A percentile compares a stretch with the other conserved stretches of the same genome.
phyloP scores from a whole-genome alignment of 2,888 invertebrate genomes.

The Proisotoma minuta region DNA sequence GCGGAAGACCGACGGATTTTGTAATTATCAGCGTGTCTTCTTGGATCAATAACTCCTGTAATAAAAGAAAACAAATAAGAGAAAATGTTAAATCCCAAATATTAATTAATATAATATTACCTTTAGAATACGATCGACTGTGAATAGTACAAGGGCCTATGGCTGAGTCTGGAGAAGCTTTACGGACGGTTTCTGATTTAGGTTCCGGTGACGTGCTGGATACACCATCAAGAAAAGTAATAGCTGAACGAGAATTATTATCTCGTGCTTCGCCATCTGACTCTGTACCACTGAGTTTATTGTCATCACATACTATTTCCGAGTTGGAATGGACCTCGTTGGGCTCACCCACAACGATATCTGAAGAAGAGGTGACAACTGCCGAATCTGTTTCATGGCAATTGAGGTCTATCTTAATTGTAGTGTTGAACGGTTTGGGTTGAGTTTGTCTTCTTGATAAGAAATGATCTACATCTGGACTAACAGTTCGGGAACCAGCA shows the following conservation, averaged over 20 bases:
- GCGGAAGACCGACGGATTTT: slow-evolving; percentile 45
- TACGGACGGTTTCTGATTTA: slow-evolving; percentile 46
- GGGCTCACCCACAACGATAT: slow-evolving; percentile 43
- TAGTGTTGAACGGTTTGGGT: slow-evolving; percentile 10
- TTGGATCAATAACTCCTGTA: slow-evolving; percentile 31
- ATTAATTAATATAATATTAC: not conserved
- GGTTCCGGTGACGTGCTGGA: slow-evolving; percentile 47
- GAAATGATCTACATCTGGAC: slow-evolving; percentile 28
- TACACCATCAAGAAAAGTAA: slow-evolving; percentile 40
- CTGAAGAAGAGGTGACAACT: slow-evolving; percentile 47
- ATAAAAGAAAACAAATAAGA: not conserved
- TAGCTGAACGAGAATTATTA: not conserved
- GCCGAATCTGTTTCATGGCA: slow-evolving; percentile 48
- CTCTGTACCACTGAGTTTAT: slow-evolving; percentile 41
- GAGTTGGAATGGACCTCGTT: slow-evolving; percentile 38
- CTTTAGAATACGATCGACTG: not conserved
- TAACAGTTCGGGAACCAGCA: slow-evolving; percentile 22
- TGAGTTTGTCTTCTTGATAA: not conserved
- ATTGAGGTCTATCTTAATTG: slow-evolving; percentile 47
- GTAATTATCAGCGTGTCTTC: slow-evolving; percentile 37
- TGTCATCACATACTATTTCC: slow-evolving; percentile 40
- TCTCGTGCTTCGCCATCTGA: slow-evolving; percentile 19
- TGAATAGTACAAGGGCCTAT: not conserved
- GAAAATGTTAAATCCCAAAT: not conserved
- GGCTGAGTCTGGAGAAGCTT: slow-evolving; percentile 45